Percentiles rank a stretch among this genome's conserved stretches.
Evolutionary conservation across 2,797 vertebrate species (phyloP).

Genomic region (Cryptoblepharus egeriae): DNA sequence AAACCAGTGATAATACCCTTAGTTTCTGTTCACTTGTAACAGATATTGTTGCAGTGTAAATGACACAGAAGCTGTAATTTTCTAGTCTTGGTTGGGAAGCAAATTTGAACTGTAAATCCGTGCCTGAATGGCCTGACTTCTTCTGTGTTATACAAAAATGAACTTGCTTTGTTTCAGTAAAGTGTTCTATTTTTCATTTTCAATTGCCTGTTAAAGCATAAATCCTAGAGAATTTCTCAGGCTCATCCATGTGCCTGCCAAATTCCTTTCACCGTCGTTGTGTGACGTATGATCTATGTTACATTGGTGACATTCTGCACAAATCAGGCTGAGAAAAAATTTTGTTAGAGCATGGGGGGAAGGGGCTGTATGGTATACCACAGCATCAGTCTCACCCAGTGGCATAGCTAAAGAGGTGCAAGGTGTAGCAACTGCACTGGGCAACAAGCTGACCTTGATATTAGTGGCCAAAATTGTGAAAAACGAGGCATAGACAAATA

Average conservation of each 20-base stretch:
- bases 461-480: too few relatives aligned
- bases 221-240: neutral
- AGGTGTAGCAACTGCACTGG: too few relatives aligned
- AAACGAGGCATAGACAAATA: too few relatives aligned
- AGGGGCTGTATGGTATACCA: neutral
- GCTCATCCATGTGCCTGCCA: neutral
- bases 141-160: neutral
- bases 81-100: neutral
- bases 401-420: too few relatives aligned
- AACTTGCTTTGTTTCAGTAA: neutral
- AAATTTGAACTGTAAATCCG: neutral
- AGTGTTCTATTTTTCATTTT: too few relatives aligned
- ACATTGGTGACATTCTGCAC: neutral
- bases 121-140: neutral
- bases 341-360: neutral
- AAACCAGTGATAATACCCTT: neutral
- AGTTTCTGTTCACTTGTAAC: neutral
- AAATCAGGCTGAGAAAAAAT: neutral
- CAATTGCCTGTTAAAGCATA: neutral
- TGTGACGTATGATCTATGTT: too few relatives aligned
- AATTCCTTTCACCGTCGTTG: too few relatives aligned
- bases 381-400: too few relatives aligned
- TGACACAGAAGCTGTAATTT: neutral
- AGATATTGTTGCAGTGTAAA: neutral
- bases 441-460: too few relatives aligned